Percentiles rank a stretch among this genome's conserved stretches.
These are phyloP conservation scores for Chaetogeoica ovagalla DNA, from an alignment of 2,888 invertebrate genomes.

Conservation along the genomic window DNA sequence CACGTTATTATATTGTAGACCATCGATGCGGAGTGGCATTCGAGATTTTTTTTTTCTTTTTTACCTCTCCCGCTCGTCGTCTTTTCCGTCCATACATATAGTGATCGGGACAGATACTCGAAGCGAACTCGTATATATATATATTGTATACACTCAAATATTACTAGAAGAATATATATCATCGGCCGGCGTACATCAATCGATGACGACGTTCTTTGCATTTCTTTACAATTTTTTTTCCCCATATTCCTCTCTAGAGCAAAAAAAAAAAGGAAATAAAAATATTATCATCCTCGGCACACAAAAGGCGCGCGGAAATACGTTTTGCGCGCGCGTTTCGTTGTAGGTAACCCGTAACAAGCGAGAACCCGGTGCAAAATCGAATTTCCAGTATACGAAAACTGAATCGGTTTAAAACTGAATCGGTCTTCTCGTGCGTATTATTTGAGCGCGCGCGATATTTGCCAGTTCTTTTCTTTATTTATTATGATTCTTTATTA, in stretches of 20 bases:
- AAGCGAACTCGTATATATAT: neutral
- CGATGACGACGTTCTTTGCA: slow-evolving; percentile 17
- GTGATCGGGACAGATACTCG: slow-evolving; percentile 3
- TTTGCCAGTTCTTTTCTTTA: too few species aligned
- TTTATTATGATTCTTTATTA: too few species aligned
- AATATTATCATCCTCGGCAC: slow-evolving; percentile 14
- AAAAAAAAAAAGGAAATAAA: slow-evolving; percentile 1
- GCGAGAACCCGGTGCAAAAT: neutral
- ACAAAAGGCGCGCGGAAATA: slow-evolving; percentile 19
- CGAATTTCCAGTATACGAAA: neutral
- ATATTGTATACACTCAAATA: slow-evolving; percentile 5
- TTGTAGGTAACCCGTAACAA: too few species aligned
- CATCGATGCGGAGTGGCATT: neutral
- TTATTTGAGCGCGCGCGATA: too few species aligned
- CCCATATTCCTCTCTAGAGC: neutral
- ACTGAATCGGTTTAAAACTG: too few species aligned
- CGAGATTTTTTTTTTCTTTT: slow-evolving; percentile 5
- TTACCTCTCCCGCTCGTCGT: neutral
- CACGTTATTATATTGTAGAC: neutral
- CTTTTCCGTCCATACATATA: neutral
- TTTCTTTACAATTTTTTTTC: slow-evolving; percentile 21
- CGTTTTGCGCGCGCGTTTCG: neutral
- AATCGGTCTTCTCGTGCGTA: too few species aligned
- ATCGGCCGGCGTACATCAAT: neutral
- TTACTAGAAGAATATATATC: slow-evolving; percentile 9